Evolutionary conservation across 2,797 vertebrate genomes (phyloP).

Genomic region (Trichosurus vulpecula): DNA sequence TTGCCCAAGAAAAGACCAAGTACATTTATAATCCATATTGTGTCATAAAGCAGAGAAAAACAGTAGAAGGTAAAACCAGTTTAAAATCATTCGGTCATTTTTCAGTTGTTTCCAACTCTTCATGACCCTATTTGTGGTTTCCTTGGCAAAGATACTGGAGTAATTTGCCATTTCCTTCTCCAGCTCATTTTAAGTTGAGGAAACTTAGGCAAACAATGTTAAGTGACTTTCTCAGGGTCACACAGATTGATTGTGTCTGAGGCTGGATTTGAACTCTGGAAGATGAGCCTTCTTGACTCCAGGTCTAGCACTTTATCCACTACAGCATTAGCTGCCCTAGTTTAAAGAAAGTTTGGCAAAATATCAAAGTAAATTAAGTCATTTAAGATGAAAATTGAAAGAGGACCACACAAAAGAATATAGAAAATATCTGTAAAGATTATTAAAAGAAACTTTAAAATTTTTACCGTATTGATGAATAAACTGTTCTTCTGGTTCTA

Average conservation of each 20-base stretch:
- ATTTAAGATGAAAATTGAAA: neutral
- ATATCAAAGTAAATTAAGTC: neutral
- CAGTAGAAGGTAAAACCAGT: neutral
- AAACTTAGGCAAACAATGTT: neutral
- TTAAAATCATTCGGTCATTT: neutral
- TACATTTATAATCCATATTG: neutral
- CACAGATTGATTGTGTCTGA: neutral
- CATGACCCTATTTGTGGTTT: neutral
- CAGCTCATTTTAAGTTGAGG: neutral
- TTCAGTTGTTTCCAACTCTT: neutral
- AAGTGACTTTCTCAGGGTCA: neutral
- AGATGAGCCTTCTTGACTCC: neutral
- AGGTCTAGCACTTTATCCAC: neutral
- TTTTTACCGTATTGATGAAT: neutral
- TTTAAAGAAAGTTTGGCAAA: neutral
- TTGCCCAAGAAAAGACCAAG: neutral
- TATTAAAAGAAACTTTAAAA: neutral
- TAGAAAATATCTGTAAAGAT: neutral
- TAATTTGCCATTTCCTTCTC: neutral
- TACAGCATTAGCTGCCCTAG: neutral
- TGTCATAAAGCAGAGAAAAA: neutral
- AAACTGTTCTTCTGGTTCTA: neutral
- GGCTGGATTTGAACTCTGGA: neutral
- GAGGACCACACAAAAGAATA: neutral
- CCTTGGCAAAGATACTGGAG: neutral